Evolutionary conservation across 2,113 vertebrate genomes (phyloP).

Genomic region (Colius striatus): DNA sequence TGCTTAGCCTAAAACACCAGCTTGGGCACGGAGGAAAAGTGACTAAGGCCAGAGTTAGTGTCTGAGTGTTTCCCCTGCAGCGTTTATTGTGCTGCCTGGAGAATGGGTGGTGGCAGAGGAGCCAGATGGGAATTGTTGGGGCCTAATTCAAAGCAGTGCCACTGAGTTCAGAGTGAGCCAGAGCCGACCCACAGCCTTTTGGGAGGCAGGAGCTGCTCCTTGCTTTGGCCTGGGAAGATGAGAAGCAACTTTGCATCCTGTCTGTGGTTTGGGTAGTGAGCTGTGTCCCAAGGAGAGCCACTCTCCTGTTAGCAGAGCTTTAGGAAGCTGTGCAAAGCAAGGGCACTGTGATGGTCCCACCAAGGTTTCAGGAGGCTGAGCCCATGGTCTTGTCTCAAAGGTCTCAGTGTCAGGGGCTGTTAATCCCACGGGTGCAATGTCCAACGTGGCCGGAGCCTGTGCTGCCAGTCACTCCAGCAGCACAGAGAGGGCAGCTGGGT

Average conservation of each 20-base stretch:
- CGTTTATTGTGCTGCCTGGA: background rate
- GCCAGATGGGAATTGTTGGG: background rate
- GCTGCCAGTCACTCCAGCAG: fast-evolving
- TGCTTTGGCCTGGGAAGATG: background rate
- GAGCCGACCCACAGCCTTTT: no score
- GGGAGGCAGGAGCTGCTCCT: no score
- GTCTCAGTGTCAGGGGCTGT: background rate
- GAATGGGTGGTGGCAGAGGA: background rate
- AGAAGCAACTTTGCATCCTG: background rate
- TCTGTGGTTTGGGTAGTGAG: fast-evolving
- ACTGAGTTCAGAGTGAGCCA: background rate
- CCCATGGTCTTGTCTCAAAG: background rate
- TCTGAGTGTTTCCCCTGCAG: background rate
- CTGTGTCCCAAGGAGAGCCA: background rate
- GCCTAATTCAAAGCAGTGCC: background rate
- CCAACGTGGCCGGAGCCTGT: fast-evolving
- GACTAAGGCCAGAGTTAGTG: background rate
- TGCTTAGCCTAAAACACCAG: background rate
- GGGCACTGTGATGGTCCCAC: fast-evolving
- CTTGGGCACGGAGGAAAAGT: background rate
- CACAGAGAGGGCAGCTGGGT: background rate
- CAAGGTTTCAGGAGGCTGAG: background rate
- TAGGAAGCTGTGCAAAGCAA: background rate
- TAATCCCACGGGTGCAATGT: background rate
- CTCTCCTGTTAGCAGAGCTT: background rate